Evolutionary conservation across 2,113 vertebrate genomes (phyloP), one percentile per base, ranked within the genome.

Genomic region (Cathartes aura): DNA sequence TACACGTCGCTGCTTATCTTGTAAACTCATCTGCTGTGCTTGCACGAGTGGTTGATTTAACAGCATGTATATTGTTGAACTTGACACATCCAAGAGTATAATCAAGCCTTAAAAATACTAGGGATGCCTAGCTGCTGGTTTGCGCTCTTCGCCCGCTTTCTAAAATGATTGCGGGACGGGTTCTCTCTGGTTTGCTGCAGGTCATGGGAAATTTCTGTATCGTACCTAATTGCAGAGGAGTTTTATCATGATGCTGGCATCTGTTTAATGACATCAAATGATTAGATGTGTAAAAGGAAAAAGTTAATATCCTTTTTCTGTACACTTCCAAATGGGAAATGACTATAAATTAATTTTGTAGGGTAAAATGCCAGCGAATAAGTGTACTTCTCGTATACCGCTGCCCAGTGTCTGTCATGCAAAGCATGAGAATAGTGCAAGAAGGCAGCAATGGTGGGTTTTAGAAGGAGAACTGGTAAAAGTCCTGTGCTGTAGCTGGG

Each of bases 1-100:
- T 72, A 87, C 93, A 91, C 97, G 82, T 96, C 91, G 10, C 93
- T 93, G 96, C 96, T 96, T 96, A 96, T 95, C 95, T 89, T 96
- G 94, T 97, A 96, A 97, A 82, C 94, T 96, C 93, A 94, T 97
- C 96, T 97, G 97, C 93, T 94, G 93, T 60, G 96, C 93, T 97
- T 95, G 94, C 96, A 91, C 23, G 89, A 96, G 94, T 40, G 76
- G 96, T 87, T 97, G 96, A 97, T 97, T 95, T 97, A 97, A 96
- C 95, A 96, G 96, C 90, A 6, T 91, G 95, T 95, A 84, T 91
- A n/a, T 94, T 95, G 97, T 96, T 96, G 95, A 93, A 96, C 93
- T 95, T 90, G 95, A 96, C 96, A 96, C 93, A 91, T 95, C 83
- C 81, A 75, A 87, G 94, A 95, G 93, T 70, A 82, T 89, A 95